Percentiles rank a stretch among this genome's conserved stretches.
These are phyloP conservation scores for Torymus aiolomorphi DNA, from an alignment of 2,888 invertebrate genomes.

Conservation along the genomic window DNA sequence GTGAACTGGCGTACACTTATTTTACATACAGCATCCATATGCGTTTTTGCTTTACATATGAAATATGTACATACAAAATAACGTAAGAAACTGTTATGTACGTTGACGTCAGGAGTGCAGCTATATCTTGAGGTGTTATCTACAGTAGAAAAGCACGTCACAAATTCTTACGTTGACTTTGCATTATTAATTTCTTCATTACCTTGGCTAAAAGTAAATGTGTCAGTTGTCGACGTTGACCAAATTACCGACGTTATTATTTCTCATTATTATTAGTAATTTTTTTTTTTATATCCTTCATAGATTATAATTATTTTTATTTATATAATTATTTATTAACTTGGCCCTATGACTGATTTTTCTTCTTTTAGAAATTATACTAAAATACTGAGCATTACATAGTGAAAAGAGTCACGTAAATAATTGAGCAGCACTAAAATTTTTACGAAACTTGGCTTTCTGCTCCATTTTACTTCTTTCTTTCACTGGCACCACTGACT, in stretches of 20 bases:
- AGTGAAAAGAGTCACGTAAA: constrained; percentile 30
- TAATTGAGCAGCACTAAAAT: constrained; percentile 20
- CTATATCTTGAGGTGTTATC: constrained; percentile 45
- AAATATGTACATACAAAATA: constrained; percentile 43
- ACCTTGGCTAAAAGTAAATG: constrained; percentile 13
- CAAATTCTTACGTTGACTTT: constrained; percentile 40
- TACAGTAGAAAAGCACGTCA: constrained; percentile 54
- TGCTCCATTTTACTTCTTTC: not conserved
- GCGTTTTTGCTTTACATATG: constrained; percentile 9
- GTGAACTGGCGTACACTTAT: not conserved
- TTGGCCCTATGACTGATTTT: constrained; percentile 49
- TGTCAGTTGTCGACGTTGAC: constrained; percentile 13
- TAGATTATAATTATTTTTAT: constrained; percentile 27
- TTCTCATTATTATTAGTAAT: constrained; percentile 9
- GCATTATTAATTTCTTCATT: constrained; percentile 2
- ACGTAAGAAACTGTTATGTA: constrained; percentile 30
- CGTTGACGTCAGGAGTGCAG: constrained; percentile 41
- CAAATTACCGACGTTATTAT: not conserved
- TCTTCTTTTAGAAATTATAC: constrained; percentile 47
- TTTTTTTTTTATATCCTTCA: not conserved
- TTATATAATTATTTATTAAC: constrained; percentile 38
- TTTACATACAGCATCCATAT: constrained; percentile 40
- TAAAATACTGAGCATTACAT: constrained; percentile 50
- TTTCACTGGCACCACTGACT: not conserved
- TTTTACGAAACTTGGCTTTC: not conserved